A percentile compares a stretch with the other conserved stretches of the same genome.
Evolutionary conservation across 1,140 invertebrate genomes (phyloP).

Genomic region (Heliconius hewitsoni): DNA sequence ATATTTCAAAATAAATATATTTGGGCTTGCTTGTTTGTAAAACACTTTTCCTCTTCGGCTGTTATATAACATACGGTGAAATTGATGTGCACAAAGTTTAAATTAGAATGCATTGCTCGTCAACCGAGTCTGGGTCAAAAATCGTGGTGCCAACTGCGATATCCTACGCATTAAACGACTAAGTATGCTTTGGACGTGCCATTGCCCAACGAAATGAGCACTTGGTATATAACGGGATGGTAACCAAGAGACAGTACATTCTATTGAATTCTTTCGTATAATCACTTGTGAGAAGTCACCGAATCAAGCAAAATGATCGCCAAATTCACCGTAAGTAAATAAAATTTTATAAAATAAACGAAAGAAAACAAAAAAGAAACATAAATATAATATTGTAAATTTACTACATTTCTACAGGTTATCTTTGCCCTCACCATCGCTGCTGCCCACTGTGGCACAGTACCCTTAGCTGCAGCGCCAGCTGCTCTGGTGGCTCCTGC

Average conservation of each 20-base stretch:
- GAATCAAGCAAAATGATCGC: conserved; percentile 81
- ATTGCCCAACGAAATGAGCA: conserved; percentile 65
- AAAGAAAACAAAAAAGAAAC: no score
- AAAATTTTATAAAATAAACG: background rate
- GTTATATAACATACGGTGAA: conserved; percentile 74
- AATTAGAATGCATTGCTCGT: conserved; percentile 73
- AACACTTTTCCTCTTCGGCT: conserved; percentile 50
- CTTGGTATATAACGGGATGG: conserved; percentile 69
- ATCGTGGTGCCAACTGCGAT: conserved; percentile 55
- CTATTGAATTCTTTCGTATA: conserved; percentile 56
- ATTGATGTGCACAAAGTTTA: conserved; percentile 62
- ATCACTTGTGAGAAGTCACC: conserved; percentile 72
- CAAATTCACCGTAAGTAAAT: conserved; percentile 81
- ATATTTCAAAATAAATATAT: background rate
- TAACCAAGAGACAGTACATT: conserved; percentile 64
- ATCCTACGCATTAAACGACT: conserved; percentile 60
- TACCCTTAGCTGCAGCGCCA: conserved; percentile 65
- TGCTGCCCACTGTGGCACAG: conserved; percentile 61
- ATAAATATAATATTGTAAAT: background rate
- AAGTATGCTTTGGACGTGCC: conserved; percentile 47
- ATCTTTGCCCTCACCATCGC: conserved; percentile 70
- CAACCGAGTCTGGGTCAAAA: conserved; percentile 66
- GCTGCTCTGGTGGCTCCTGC: conserved; percentile 76
- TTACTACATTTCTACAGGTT: conserved; percentile 64
- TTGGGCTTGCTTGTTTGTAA: conserved; percentile 5